phyloP scores from a whole-genome alignment of 2,113 vertebrate genomes.

The Barnardius zonarius region DNA sequence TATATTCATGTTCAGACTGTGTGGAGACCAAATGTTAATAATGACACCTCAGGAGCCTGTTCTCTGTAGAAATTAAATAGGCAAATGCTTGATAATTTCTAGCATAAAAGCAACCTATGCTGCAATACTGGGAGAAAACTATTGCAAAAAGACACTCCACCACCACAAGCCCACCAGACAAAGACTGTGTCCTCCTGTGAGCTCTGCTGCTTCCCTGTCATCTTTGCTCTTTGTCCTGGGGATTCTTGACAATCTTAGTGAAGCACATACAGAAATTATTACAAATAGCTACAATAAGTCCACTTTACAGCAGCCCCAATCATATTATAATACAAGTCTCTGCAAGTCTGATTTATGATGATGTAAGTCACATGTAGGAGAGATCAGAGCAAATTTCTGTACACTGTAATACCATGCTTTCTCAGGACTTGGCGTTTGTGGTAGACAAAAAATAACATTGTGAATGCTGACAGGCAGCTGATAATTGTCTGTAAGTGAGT shows the following conservation, averaged over 20 bases:
- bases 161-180: not conserved
- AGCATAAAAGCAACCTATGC: not conserved
- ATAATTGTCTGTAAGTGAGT: not conserved
- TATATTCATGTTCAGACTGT: not conserved
- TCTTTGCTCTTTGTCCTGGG: not conserved
- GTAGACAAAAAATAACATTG: not conserved
- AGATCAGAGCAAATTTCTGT: not conserved
- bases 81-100: not conserved
- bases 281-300: not conserved
- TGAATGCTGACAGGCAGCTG: not conserved
- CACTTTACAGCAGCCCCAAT: not conserved
- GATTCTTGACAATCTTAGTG: not conserved
- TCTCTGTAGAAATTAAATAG: not conserved
- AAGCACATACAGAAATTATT: not conserved
- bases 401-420: rapidly evolving
- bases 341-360: not conserved
- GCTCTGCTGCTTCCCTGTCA: not conserved
- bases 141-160: not conserved
- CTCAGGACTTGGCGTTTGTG: not conserved
- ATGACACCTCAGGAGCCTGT: not conserved
- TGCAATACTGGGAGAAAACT: not conserved
- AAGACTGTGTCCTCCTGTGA: rapidly evolving
- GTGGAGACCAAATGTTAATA: not conserved
- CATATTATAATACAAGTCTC: not conserved
- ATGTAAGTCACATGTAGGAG: not conserved